phyloP scores from a whole-genome alignment of 2,113 vertebrate species.

The Osmerus mordax region DNA sequence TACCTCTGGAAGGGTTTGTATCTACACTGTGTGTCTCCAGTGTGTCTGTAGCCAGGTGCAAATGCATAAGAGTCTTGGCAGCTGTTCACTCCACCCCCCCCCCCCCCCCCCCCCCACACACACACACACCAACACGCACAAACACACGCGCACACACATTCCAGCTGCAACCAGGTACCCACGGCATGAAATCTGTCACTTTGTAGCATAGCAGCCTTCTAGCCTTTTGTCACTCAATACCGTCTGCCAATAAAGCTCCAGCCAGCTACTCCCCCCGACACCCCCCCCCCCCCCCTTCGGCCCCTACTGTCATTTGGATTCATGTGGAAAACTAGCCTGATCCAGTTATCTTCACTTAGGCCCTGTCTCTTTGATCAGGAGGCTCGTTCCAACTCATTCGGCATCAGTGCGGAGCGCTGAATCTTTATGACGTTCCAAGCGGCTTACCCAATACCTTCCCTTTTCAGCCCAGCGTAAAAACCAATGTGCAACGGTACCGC shows the following conservation, averaged over 20 bases:
- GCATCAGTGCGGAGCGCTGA: conserved; percentile 13
- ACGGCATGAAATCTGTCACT: too few relatives aligned
- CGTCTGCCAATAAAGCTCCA: too few relatives aligned
- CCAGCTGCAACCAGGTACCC: too few relatives aligned
- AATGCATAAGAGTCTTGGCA: too few relatives aligned
- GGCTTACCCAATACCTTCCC: neutral
- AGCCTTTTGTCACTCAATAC: too few relatives aligned
- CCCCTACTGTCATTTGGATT: conserved; percentile 28
- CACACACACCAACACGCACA: too few relatives aligned
- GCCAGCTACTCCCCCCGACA: neutral
- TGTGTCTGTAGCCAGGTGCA: too few relatives aligned
- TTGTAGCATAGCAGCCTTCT: too few relatives aligned
- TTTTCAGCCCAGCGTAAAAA: neutral
- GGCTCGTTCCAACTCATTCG: conserved; percentile 14
- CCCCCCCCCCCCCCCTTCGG: conserved; percentile 2
- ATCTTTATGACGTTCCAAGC: neutral
- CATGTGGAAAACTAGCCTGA: conserved; percentile 49
- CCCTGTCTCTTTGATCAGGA: conserved; percentile 26
- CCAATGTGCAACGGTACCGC: neutral
- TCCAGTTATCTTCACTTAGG: conserved; percentile 47
- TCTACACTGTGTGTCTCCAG: neutral
- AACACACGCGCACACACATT: too few relatives aligned
- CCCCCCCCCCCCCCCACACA: too few relatives aligned
- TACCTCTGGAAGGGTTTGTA: neutral
- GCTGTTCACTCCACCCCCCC: too few relatives aligned